Conservation (phyloP, 2,797 vertebrate species). For the Sebastiscus tertius region DNA sequence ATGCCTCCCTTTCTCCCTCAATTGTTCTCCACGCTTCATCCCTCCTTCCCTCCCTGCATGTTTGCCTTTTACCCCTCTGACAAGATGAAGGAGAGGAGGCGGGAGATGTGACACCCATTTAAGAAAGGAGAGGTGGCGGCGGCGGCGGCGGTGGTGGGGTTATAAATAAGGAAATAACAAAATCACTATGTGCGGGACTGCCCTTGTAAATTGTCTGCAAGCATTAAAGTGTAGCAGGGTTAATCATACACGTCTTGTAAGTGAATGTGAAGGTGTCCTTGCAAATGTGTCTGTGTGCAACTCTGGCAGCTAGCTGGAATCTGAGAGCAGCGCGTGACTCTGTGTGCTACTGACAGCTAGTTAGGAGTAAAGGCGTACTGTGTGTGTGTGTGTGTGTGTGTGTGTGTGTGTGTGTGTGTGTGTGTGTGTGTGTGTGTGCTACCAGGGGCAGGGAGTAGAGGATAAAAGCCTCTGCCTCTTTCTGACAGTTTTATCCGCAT, state of each 20-base stretch:
- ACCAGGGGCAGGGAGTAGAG: constrained; percentile 27
- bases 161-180: constrained; percentile 43
- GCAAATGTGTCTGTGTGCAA: constrained; percentile 13
- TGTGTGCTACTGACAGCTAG: constrained; percentile 40
- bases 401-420: background rate
- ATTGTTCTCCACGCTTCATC: constrained; percentile 30
- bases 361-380: background rate
- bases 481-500: constrained; percentile 74
- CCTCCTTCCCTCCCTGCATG: constrained; percentile 32
- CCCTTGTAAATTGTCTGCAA: constrained; percentile 1
- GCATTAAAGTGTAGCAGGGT: background rate
- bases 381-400: background rate
- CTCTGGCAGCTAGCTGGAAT: constrained; percentile 14
- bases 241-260: constrained; percentile 24
- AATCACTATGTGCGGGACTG: background rate
- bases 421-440: background rate
- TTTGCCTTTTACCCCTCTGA: constrained; percentile 44
- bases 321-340: constrained; percentile 21
- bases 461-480: constrained; percentile 67
- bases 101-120: constrained; percentile 59
- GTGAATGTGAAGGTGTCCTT: constrained; percentile 46
- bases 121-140: constrained; percentile 24
- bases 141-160: background rate
- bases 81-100: constrained; percentile 61
- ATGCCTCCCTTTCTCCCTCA: constrained; percentile 33